Percentiles rank a stretch among this genome's conserved stretches.
These are phyloP conservation scores for Dolomedes plantarius DNA, from an alignment of 2,888 invertebrate genomes.

Conservation along the genomic window DNA sequence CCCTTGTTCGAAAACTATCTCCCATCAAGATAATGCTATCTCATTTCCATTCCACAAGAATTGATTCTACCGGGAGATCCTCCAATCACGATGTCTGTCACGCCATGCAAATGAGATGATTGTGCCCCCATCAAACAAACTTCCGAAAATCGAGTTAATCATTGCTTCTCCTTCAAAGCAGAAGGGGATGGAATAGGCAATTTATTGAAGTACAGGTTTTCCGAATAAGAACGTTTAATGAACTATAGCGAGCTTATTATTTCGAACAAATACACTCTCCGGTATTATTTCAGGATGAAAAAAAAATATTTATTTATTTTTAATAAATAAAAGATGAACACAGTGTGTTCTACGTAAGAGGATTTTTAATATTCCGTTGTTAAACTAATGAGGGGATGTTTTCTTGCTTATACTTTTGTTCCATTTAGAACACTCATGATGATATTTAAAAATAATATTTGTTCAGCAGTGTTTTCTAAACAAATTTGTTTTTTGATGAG, in stretches of 20 bases:
- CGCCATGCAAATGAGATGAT: neutral
- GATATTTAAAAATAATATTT: no score
- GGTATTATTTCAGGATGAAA: no score
- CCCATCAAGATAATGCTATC: neutral
- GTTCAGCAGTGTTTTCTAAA: no score
- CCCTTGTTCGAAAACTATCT: neutral
- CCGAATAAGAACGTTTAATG: neutral
- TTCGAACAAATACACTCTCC: neutral
- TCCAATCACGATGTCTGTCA: neutral
- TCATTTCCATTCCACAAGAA: neutral
- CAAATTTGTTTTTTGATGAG: no score
- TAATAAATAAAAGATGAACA: no score
- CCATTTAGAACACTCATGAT: no score
- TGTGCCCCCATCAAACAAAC: neutral
- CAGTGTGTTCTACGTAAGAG: no score
- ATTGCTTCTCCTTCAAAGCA: neutral
- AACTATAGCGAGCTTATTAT: neutral
- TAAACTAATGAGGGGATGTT: no score
- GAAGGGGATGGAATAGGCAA: neutral
- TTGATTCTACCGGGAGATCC: neutral
- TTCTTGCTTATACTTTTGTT: no score
- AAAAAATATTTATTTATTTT: no score
- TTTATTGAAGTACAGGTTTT: neutral
- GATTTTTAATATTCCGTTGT: no score
- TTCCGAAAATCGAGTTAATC: neutral